These are phyloP conservation scores for Euclidia mi DNA, from an alignment of 2,888 invertebrate genomes.

Conservation along the genomic window DNA sequence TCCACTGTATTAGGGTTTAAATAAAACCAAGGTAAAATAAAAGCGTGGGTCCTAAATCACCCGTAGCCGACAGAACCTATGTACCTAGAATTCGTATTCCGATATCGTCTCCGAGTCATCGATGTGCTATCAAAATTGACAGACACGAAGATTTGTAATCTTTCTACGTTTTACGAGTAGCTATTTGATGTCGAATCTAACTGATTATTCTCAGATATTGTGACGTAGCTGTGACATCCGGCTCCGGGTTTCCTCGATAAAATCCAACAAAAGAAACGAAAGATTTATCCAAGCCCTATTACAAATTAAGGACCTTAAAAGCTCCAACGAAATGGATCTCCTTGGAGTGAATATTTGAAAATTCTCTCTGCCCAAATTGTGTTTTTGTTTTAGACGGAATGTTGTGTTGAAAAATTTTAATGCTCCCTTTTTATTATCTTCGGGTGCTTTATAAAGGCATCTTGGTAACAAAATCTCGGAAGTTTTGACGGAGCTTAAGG, in stretches of 20 bases:
- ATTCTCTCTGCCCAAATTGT: slow-evolving; percentile 15
- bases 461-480: background rate
- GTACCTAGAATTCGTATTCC: slow-evolving; percentile 45
- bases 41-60: slow-evolving; percentile 36
- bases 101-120: slow-evolving; percentile 45
- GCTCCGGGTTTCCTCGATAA: slow-evolving; percentile 16
- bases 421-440: slow-evolving; percentile 10
- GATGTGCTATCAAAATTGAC: slow-evolving; percentile 56
- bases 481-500: slow-evolving; percentile 1
- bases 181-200: slow-evolving; percentile 53
- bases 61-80: slow-evolving; percentile 42
- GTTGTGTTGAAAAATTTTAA: slow-evolving; percentile 12
- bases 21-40: slow-evolving; percentile 30
- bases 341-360: slow-evolving; percentile 15
- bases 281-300: slow-evolving; percentile 39
- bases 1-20: slow-evolving; percentile 28
- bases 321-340: slow-evolving; percentile 17
- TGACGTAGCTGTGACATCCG: slow-evolving; percentile 32
- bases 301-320: slow-evolving; percentile 54
- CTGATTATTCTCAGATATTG: slow-evolving; percentile 55
- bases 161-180: slow-evolving; percentile 54
- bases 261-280: slow-evolving; percentile 35
- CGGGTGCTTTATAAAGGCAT: slow-evolving; percentile 1
- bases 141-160: slow-evolving; percentile 57
- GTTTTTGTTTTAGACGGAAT: slow-evolving; percentile 13